Base-by-base conservation (phyloP, 2,797 vertebrate genomes). In the Ispidina picta region DNA sequence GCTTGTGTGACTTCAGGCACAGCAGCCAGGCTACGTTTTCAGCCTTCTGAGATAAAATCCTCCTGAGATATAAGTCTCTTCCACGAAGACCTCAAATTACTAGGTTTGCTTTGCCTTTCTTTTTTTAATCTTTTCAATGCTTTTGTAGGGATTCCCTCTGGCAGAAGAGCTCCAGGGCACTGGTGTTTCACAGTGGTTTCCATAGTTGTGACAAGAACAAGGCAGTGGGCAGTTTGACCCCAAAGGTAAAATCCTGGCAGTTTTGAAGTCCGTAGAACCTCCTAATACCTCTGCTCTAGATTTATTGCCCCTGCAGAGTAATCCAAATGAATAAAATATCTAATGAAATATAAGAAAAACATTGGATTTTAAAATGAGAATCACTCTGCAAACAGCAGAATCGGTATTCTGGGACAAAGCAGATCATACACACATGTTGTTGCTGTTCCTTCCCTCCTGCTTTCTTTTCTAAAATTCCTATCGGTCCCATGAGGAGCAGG, bases 391-490 rank as follows among this genome's bases (percentile, higher is more conserved):
- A 94, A 33, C 51, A 46, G 62, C 64, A 80, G 91, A 72, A 92
- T 71, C 3, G 6, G 49, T 76, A 28, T 43, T 72, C 62, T 86
- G 92, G 89, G 89, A 90, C 75, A 80, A 51, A 90, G 83, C 81
- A 84, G 86, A 86, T 86, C 83, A 77, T 33, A 82, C 9, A 1
- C 68, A 71, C 75, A 46, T 78, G 88, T 65, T 93, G 92, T 79
- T 95, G 63, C 88, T 93, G 77, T 80, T 94, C 65, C 83, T 96
- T 90, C 75, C 81, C 91, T 91, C 81, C 90, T 95, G 88, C 86
- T 94, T 90, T 84, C 95, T 93, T 92, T 91, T 95, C 91, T 90
- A 79, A 94, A 95, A 95, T 92, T 93, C 83, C 85, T 96, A 95
- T 95, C 3, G 91, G 91, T 96, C 95, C 92, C 95, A 65, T 10